Evolutionary conservation across 2,888 invertebrate genomes (phyloP), one percentile per base, ranked within the genome.

Genomic region (Apamea epomidion): DNA sequence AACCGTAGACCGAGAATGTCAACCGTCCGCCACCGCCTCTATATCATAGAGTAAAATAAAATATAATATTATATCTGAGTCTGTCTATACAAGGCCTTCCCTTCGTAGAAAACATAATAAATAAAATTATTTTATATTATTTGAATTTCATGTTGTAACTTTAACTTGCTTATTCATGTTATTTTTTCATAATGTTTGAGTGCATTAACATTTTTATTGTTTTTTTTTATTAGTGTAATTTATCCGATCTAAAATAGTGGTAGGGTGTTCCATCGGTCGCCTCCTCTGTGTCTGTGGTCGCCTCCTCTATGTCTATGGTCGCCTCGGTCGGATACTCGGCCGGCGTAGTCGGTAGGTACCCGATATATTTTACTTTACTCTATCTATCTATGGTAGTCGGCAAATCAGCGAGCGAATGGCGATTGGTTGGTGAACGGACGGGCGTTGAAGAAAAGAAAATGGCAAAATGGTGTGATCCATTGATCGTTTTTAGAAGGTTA

Each of bases 381-480:
- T n/a, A n/a, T n/a, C n/a, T n/a, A n/a, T n/a, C n/a, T n/a, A n/a
- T n/a, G n/a, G 18, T n/a, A 37, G 62, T 74, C 76, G 48, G 82
- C 82, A 75, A 82, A 80, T 74, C 75, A 80, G 80, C 75, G 70
- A 80, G 78, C 80, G 89, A 86, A 87, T 86, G 82, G 89, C 86
- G 89, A 89, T 90, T 90, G 86, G 82, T 68, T 79, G 67, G 64
- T 80, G 78, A 78, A 81, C 74, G 77, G 82, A 76, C 80, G 86
- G 82, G 87, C 88, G 89, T 87, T 85, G 84, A 85, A 89, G 88
- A 93, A 94, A 93, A 92, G 93, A 95, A 95, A 95, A 95, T 95
- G 93, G 94, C 95, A 94, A 95, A 96, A 95, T 95, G 96, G 95
- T 95, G 95, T 91, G 91, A 91, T 89, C 90, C 92, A 91, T 91